These are phyloP conservation scores for Caenorhabditis brenneri DNA, from an alignment of 1,140 invertebrate genomes.

Conservation along the genomic window DNA sequence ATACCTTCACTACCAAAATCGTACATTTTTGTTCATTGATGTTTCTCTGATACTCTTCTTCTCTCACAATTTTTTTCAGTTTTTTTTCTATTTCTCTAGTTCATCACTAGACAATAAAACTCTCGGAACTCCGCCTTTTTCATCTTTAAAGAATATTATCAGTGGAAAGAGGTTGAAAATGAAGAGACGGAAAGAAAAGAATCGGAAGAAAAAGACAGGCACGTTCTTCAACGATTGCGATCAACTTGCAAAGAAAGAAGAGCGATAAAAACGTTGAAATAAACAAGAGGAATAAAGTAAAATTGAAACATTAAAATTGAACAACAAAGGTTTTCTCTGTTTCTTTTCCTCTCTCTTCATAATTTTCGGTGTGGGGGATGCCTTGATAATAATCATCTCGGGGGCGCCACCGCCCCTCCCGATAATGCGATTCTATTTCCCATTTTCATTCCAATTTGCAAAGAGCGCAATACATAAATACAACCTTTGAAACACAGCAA, in stretches of 20 bases:
- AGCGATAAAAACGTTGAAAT: too few relatives aligned
- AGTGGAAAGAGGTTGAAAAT: background rate
- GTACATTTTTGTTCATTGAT: constrained; percentile 25
- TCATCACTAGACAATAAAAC: constrained; percentile 24
- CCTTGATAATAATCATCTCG: background rate
- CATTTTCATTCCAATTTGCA: background rate
- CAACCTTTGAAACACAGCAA: background rate
- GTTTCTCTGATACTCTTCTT: background rate
- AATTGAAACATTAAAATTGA: too few relatives aligned
- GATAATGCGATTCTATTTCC: background rate
- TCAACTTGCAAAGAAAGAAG: too few relatives aligned
- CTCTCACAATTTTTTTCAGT: background rate
- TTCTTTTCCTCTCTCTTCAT: background rate
- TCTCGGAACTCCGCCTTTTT: background rate
- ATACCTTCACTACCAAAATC: background rate
- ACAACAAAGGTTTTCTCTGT: background rate
- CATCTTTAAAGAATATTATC: constrained; percentile 24
- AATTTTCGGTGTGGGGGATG: background rate
- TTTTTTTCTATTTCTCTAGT: background rate
- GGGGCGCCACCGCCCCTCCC: background rate
- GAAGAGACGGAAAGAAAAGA: background rate
- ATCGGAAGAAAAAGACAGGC: too few relatives aligned
- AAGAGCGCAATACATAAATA: background rate
- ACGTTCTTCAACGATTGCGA: too few relatives aligned
- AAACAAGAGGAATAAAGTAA: too few relatives aligned